Evolutionary conservation across 2,113 vertebrate species (phyloP).

Genomic region (Illadopsis cleaveri): DNA sequence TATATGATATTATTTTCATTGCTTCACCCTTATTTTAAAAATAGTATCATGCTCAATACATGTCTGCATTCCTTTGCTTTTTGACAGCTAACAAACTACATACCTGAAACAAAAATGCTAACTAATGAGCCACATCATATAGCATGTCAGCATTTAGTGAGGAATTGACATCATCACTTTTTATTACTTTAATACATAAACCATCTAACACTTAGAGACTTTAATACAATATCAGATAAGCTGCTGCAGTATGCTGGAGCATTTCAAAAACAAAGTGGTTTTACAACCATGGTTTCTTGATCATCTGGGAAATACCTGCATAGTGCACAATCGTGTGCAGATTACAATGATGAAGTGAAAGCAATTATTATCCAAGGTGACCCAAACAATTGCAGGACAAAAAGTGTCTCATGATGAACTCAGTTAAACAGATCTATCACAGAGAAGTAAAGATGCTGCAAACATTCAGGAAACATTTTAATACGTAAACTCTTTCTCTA

Average conservation of each 20-base stretch:
- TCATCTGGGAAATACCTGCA: not conserved
- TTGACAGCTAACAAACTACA: not conserved
- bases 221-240: not conserved
- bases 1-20: not conserved
- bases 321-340: not conserved
- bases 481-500: not conserved
- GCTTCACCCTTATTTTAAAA: not conserved
- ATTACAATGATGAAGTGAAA: not conserved
- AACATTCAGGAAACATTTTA: not conserved
- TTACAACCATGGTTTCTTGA: not conserved
- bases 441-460: not conserved
- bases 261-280: not conserved
- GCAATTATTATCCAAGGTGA: not conserved
- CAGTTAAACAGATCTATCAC: not conserved
- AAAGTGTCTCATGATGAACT: not conserved
- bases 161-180: not conserved
- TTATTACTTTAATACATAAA: not conserved
- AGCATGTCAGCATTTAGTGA: not conserved
- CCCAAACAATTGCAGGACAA: not conserved
- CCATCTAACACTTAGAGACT: not conserved
- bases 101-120: not conserved
- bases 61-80: not conserved
- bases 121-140: not conserved
- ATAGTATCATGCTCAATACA: not conserved
- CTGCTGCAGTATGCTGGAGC: not conserved